Base-by-base conservation (phyloP, 1,140 invertebrate species). In the Saccostrea cuccullata region DNA sequence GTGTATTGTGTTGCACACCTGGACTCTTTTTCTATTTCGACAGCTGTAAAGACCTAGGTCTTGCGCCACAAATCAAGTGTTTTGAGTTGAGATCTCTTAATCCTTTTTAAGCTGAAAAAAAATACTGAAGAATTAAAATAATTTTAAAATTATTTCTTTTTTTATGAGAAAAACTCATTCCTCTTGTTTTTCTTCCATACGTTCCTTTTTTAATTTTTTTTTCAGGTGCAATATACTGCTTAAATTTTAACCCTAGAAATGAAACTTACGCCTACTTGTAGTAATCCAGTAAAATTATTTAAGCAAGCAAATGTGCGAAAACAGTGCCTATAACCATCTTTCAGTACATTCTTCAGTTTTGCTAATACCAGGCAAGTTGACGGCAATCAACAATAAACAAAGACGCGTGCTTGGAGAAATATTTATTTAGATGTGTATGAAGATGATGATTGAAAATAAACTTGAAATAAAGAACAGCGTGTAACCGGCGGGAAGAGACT, bases 361-460 rank as follows among this genome's bases (percentile, higher is more conserved):
- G 70, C 30, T 77, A 77, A 36, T 77, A 77, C 70, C 26, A 77
- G 70, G 26, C 30, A 77, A 30, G 70, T 77, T 77, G 70, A 77
- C 12, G 70, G 26, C 23, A 30, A 30, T 77, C 70, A 77, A 77
- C 70, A 77, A 77, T 77, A 77, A 77, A 77, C 70, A 77, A 77
- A 26, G 26, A 26, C 70, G 70, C 30, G 30, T 26, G 70, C 26
- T 36, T 17, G 30, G 70, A 36, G 70, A 30, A 30, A 77, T 77
- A 77, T 77, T 77, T 77, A 77, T 77, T 77, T 77, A 15, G 70
- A 77, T 77, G 70, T 77, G 70, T 30, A 77, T 30, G 36, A 77
- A 77, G 70, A 77, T 36, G 70, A 77, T 77, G 70, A 77, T 77
- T 77, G 70, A 77, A 77, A 77, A 77, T 30, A 77, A 77, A 77